phyloP scores from a whole-genome alignment of 2,888 invertebrate species.

The Heliconius hortense region DNA sequence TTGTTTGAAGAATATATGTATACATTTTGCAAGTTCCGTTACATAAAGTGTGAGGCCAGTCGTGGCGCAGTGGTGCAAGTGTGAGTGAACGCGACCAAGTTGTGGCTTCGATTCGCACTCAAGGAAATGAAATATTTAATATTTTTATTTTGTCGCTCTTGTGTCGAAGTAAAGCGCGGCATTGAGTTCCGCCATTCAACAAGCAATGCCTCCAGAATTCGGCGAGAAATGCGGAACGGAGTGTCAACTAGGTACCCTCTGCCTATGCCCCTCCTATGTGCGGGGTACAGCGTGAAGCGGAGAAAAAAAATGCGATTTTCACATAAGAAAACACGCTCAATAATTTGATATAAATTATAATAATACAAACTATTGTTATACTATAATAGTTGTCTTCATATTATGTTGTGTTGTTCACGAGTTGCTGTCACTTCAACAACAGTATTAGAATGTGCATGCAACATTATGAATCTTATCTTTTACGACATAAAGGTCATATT shows the following conservation, averaged over 20 bases:
- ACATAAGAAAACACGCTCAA: background rate
- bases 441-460: background rate
- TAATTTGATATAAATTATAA: background rate
- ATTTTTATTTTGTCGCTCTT: too few relatives aligned
- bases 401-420: background rate
- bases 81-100: too few relatives aligned
- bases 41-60: background rate
- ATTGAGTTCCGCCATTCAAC: too few relatives aligned
- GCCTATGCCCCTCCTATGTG: too few relatives aligned
- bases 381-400: slow-evolving; percentile 1
- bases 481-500: slow-evolving; percentile 43
- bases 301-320: background rate
- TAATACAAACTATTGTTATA: background rate
- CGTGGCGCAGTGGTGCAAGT: too few relatives aligned
- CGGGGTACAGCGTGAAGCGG: too few relatives aligned
- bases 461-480: slow-evolving; percentile 39
- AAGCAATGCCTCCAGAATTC: too few relatives aligned
- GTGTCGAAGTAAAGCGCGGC: too few relatives aligned
- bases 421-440: slow-evolving; percentile 27
- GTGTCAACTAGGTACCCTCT: too few relatives aligned
- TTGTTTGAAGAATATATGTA: background rate
- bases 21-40: background rate
- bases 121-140: too few relatives aligned
- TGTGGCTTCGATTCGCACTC: too few relatives aligned
- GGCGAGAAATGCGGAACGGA: too few relatives aligned